Base-by-base conservation (phyloP, 2,888 invertebrate species). In the Sesia apiformis region DNA sequence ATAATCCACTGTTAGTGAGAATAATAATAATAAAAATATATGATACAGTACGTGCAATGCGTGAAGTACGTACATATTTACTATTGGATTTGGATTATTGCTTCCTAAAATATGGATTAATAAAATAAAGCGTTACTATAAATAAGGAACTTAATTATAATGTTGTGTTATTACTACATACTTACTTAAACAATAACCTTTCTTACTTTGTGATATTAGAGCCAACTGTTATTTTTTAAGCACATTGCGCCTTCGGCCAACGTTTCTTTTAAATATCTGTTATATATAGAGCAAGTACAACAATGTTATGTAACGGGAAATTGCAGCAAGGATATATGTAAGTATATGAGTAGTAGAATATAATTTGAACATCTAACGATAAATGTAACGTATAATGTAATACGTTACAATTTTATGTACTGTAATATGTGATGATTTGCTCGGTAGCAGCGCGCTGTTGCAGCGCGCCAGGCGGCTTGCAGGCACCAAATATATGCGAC, bases 401-500 rank as follows among this genome's bases (percentile, higher is more conserved):
- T n/a, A 8, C 8, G 46, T 8, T n/a, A 46, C 23, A 23, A 46
- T 8, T 46, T 3, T 43, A n/a, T 7, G 40, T 52, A 40, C n/a
- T 39, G 40, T 39, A 8, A 52, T 52, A 52, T 8, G 52, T 61
- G 68, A 72, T 66, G 71, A 65, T 61, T 66, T 62, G 70, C 69
- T 67, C 67, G 65, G 70, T 66, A 60, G 70, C 61, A 63, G 67
- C 69, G 62, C 65, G 73, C 67, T 62, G 69, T 57, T 61, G 61
- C 69, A 63, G 38, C 38, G 7, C 40, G 74, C 74, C 76, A 71
- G 76, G 73, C 77, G 66, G 75, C 70, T 64, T 71, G 81, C 81
- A 79, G 81, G 81, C 82, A 78, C 79, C 78, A 72, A 67, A 69
- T 66, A 72, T 74, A 72, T 70, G 75, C 72, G 72, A 70, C 66